Conservation (phyloP, 30 jellyfish, hydroid and myxozoan genomes). For the Aurelia aurita complex sp. Pacific region DNA sequence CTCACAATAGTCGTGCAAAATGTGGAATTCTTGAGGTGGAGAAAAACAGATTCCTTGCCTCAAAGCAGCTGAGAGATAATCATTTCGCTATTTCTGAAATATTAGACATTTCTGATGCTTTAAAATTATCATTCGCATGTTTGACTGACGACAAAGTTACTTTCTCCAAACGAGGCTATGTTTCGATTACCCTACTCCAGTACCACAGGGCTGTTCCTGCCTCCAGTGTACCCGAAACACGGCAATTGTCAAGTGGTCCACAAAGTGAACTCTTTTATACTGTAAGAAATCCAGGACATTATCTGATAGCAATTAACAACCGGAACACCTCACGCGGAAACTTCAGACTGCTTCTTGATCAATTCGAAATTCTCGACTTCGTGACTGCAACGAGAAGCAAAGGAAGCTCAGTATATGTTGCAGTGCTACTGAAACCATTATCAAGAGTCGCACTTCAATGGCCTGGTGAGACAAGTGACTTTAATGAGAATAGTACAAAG, state of each 20-base stretch:
- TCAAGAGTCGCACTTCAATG: neutral
- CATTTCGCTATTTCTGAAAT: slow-evolving; percentile 24
- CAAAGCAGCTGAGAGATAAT: neutral
- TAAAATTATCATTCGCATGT: slow-evolving; percentile 21
- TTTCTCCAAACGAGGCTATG: neutral
- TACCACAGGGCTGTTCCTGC: neutral
- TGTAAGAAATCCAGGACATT: neutral
- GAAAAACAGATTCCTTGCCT: neutral
- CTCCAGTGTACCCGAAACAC: neutral
- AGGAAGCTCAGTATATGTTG: neutral
- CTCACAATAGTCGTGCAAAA: neutral
- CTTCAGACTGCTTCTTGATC: neutral
- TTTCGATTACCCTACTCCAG: slow-evolving; percentile 32
- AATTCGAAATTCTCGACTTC: neutral
- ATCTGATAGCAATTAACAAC: slow-evolving; percentile 5
- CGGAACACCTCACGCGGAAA: neutral
- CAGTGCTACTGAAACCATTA: neutral
- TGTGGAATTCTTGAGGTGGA: slow-evolving; percentile 28
- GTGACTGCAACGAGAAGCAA: neutral
- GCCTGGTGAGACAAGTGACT: neutral
- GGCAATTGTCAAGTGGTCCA: neutral
- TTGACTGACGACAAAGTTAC: slow-evolving; percentile 3
- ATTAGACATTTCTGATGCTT: neutral
- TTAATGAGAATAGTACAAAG: neutral
- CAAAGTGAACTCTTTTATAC: neutral